A percentile compares a stretch with the other conserved stretches of the same genome.
phyloP scores from a whole-genome alignment of 1,140 invertebrate species.

The Drosophila ananassae region DNA sequence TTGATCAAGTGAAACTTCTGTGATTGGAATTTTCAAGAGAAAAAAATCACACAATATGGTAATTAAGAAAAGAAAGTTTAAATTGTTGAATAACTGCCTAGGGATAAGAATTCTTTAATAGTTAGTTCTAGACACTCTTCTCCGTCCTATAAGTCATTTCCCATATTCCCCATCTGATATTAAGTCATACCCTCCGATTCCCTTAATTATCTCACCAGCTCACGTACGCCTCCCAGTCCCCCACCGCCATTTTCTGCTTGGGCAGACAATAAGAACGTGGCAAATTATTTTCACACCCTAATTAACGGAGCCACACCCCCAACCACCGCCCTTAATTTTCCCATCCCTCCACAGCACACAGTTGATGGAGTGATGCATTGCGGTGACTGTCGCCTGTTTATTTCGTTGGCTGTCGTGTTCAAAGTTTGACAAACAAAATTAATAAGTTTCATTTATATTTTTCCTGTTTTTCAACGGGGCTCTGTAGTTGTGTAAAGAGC shows the following conservation, averaged over 20 bases:
- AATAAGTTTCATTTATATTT: slow-evolving; percentile 53
- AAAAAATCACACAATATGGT: slow-evolving; percentile 24
- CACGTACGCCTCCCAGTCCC: slow-evolving; percentile 30
- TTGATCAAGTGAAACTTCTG: slow-evolving; percentile 18
- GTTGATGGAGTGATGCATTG: slow-evolving; percentile 52
- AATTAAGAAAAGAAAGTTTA: slow-evolving; percentile 11
- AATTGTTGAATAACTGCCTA: not conserved
- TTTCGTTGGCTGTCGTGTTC: slow-evolving; percentile 25
- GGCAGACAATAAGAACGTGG: slow-evolving; percentile 38
- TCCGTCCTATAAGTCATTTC: too few relatives aligned
- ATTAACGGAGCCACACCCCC: slow-evolving; percentile 32
- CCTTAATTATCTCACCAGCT: slow-evolving; percentile 36
- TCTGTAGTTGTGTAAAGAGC: not conserved
- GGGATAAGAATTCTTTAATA: not conserved
- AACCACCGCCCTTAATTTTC: not conserved
- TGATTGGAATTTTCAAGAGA: slow-evolving; percentile 28
- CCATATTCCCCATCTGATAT: not conserved
- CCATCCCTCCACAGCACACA: not conserved
- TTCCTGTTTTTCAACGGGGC: slow-evolving; percentile 6
- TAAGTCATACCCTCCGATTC: slow-evolving; percentile 4
- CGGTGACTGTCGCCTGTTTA: slow-evolving; percentile 41
- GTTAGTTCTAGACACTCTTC: not conserved
- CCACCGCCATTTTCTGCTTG: slow-evolving; percentile 27
- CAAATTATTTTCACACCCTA: slow-evolving; percentile 64
- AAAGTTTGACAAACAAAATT: slow-evolving; percentile 50